These are phyloP conservation scores for Cricetomys ansorgei DNA, from an alignment of 2,113 vertebrate species.

Conservation along the genomic window DNA sequence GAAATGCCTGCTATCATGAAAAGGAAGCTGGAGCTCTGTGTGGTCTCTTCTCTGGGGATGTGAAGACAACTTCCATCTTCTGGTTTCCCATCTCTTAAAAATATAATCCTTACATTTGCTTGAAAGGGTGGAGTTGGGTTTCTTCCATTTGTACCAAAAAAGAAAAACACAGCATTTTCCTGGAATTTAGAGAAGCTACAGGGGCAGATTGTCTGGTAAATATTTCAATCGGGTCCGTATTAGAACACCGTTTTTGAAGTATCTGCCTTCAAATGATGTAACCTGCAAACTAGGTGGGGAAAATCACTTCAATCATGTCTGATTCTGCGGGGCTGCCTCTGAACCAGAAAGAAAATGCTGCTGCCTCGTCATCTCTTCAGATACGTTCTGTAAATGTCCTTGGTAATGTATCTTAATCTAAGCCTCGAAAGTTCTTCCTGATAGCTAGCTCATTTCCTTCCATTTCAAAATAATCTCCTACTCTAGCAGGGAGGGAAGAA, in stretches of 20 bases:
- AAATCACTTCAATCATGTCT: slow-evolving; percentile 50
- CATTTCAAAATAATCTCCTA: slow-evolving; percentile 23
- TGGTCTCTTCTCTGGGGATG: slow-evolving; percentile 52
- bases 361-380: slow-evolving; percentile 15
- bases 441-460: slow-evolving; percentile 50
- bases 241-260: slow-evolving; percentile 44
- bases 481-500: not conserved
- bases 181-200: not conserved
- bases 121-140: slow-evolving; percentile 30
- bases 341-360: slow-evolving; percentile 18
- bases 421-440: slow-evolving; percentile 48
- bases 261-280: slow-evolving; percentile 63
- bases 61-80: slow-evolving; percentile 5
- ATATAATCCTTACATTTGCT: slow-evolving; percentile 54
- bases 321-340: slow-evolving; percentile 24
- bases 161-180: slow-evolving; percentile 4
- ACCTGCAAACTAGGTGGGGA: slow-evolving; percentile 57
- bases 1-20: not conserved
- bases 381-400: slow-evolving; percentile 22
- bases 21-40: not conserved
- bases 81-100: slow-evolving; percentile 54
- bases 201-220: slow-evolving; percentile 35
- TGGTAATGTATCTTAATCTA: not conserved
- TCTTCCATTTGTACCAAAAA: not conserved
- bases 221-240: slow-evolving; percentile 55